Evolutionary conservation across 2,888 invertebrate genomes (phyloP), one percentile per base, ranked within the genome.

Genomic region (Aporophyla nigra): DNA sequence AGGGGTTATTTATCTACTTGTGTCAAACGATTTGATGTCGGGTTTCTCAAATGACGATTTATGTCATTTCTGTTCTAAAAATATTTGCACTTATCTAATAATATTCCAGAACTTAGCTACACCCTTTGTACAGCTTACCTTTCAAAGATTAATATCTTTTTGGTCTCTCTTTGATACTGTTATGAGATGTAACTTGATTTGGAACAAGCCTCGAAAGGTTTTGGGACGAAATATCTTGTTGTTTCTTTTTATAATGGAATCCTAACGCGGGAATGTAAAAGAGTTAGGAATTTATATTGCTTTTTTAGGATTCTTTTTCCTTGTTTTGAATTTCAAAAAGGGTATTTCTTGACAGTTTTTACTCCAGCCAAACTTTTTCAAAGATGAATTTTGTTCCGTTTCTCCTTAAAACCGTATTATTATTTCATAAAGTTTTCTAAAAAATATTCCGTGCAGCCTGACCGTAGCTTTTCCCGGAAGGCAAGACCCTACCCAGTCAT

Each of bases 151-250:
- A 56, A 69, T 56, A 69, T 58, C 7, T 53, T 62, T 27, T 53
- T 66, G 56, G 40, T 53, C 59, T 63, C 43, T 43, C 78, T 81
- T 73, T 78, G 74, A 74, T 68, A 67, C 40, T 67, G 70, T 84
- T 82, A 78, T 70, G 74, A 77, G 70, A 72, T 81, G 70, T 74
- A 81, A 73, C 77, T 72, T 72, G 61, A 77, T 83, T 73, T 72
- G 59, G 12, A 59, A 68, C 62, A 80, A 73, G 58, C 73, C 67
- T 54, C 19, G 24, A 77, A 78, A 65, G 66, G 68, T 75, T 74
- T 83, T 82, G 12, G 5, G 40, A 58, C 27, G 24, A 67, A 54
- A 80, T 46, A 46, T 46, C 14, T 43, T 66, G 43, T 79, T 69
- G 49, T 76, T 76, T 69, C 24, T 82, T 63, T 75, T 82, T 69